phyloP scores from a whole-genome alignment of 2,797 vertebrate species.

The Bryconaethiops microstoma region DNA sequence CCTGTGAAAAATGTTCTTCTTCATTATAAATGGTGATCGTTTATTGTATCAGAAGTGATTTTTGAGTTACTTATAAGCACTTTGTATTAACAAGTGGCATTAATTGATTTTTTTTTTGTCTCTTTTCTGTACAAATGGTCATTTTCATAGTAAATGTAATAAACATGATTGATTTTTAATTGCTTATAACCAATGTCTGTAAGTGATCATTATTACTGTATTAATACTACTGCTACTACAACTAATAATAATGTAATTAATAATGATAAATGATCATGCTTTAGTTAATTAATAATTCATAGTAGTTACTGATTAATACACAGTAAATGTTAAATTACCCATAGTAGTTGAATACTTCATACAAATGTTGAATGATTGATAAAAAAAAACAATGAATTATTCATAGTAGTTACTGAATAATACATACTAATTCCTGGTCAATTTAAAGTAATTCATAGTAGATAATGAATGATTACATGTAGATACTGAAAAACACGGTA shows the following conservation, averaged over 20 bases:
- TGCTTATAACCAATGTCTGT: too few species aligned
- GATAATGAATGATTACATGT: not conserved
- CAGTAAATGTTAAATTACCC: not conserved
- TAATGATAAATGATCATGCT: too few species aligned
- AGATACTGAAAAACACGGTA: too few species aligned
- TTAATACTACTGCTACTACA: too few species aligned
- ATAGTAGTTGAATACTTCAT: not conserved
- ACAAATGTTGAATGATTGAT: not conserved
- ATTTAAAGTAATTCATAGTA: not conserved
- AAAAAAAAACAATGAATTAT: not conserved
- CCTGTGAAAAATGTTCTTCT: conserved; percentile 3
- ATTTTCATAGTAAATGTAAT: too few species aligned
- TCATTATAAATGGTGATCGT: conserved; percentile 16
- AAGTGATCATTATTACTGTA: too few species aligned
- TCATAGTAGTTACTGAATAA: not conserved
- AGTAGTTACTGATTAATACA: not conserved
- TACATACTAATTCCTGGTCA: not conserved
- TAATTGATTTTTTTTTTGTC: conserved; percentile 1
- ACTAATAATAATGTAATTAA: too few species aligned
- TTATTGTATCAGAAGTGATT: conserved; percentile 4
- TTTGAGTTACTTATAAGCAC: conserved; percentile 4
- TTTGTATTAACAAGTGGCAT: conserved; percentile 22
- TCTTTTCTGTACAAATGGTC: too few species aligned
- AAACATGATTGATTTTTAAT: too few species aligned
- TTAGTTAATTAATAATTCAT: not conserved